phyloP scores from a whole-genome alignment of 2,888 invertebrate genomes.

The Chorisops tibialis region DNA sequence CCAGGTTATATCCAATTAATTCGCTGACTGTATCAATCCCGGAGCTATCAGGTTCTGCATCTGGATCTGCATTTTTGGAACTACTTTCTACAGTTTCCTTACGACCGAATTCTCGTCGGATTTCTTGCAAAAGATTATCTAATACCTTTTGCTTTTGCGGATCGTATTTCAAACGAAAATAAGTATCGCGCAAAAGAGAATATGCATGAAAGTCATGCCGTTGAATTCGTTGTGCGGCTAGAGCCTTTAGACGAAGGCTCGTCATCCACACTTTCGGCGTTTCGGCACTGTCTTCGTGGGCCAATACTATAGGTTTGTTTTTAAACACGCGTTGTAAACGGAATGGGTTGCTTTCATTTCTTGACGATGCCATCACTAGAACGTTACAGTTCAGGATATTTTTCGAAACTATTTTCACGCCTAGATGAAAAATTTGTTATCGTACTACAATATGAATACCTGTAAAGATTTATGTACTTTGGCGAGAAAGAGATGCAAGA shows the following conservation, averaged over 20 bases:
- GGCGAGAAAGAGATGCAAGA: no score
- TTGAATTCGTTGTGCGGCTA: background rate
- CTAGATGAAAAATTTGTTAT: no score
- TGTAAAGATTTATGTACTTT: no score
- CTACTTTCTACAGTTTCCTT: background rate
- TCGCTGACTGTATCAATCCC: no score
- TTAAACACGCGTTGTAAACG: conserved; percentile 8
- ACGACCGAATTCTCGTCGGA: background rate
- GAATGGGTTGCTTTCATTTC: background rate
- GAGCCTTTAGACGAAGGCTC: background rate
- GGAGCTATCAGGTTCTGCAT: no score
- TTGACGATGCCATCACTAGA: no score
- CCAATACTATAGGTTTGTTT: background rate
- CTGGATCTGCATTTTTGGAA: no score
- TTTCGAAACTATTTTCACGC: no score
- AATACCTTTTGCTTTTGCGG: background rate
- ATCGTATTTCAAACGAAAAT: background rate
- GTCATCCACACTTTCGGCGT: conserved; percentile 6
- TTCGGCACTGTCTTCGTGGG: background rate
- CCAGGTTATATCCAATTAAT: no score
- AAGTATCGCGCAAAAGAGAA: background rate
- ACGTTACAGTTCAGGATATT: background rate
- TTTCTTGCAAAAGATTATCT: background rate
- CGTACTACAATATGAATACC: no score
- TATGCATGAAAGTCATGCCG: background rate